These are phyloP conservation scores for Eupithecia insigniata DNA, from an alignment of 2,888 invertebrate genomes.

Conservation along the genomic window DNA sequence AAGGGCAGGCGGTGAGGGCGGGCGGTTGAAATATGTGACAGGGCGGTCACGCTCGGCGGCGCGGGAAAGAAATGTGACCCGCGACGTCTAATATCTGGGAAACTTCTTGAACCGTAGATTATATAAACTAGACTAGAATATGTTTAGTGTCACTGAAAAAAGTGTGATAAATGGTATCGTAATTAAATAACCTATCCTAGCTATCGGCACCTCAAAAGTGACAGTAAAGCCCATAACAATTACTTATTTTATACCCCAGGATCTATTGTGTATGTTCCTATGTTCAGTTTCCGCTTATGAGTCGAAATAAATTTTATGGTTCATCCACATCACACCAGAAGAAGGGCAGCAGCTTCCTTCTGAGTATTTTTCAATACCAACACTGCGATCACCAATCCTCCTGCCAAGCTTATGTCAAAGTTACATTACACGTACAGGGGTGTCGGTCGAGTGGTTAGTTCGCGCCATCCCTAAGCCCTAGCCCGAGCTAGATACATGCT, in stretches of 20 bases:
- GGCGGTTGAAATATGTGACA: conserved; percentile 75
- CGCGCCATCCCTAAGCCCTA: background rate
- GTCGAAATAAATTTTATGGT: too few relatives aligned
- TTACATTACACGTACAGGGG: background rate
- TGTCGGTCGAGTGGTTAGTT: background rate
- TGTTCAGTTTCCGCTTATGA: background rate
- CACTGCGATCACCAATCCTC: too few relatives aligned
- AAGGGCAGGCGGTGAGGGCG: conserved; percentile 27
- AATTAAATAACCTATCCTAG: background rate
- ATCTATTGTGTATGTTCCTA: background rate
- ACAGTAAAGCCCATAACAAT: background rate
- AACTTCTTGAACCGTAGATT: conserved; percentile 37
- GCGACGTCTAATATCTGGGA: conserved; percentile 59
- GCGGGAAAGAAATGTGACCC: conserved; percentile 76
- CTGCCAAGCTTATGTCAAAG: too few relatives aligned
- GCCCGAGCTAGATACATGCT: conserved; percentile 13
- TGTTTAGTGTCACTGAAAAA: background rate
- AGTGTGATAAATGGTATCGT: background rate
- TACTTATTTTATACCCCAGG: background rate
- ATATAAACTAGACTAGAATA: background rate
- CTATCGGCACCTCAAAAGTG: background rate
- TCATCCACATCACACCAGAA: background rate
- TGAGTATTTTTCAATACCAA: too few relatives aligned
- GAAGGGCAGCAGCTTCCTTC: too few relatives aligned
- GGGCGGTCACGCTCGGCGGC: conserved; percentile 68